A percentile compares a stretch with the other conserved stretches of the same genome.
Evolutionary conservation across 2,888 invertebrate species (phyloP).

Genomic region (Neocrepidodera transversa): DNA sequence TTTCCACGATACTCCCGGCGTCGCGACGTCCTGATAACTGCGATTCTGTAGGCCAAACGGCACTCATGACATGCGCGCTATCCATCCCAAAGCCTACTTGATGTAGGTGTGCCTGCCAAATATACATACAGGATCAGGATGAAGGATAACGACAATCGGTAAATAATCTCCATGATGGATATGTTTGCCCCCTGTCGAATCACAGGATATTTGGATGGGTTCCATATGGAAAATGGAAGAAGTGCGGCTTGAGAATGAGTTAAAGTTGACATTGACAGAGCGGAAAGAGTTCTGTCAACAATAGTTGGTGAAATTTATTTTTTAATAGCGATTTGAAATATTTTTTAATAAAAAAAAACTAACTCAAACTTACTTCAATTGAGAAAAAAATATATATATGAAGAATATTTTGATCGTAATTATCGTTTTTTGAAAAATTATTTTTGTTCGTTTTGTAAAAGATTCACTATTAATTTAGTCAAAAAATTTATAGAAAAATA

Average conservation of each 20-base stretch:
- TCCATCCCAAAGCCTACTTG: slow-evolving; percentile 28
- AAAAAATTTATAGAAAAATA: too few species aligned
- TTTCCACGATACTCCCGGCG: slow-evolving; percentile 33
- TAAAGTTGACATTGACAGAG: not conserved
- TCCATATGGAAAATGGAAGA: slow-evolving; percentile 10
- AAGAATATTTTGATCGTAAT: too few species aligned
- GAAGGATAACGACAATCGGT: slow-evolving; percentile 33
- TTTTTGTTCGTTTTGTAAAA: too few species aligned
- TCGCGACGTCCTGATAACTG: slow-evolving; percentile 47
- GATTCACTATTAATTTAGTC: too few species aligned
- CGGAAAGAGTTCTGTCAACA: not conserved
- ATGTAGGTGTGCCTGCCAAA: slow-evolving; percentile 37
- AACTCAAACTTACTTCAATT: too few species aligned
- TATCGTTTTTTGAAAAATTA: too few species aligned
- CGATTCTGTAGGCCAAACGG: slow-evolving; percentile 41
- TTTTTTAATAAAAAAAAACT: too few species aligned
- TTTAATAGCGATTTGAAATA: too few species aligned
- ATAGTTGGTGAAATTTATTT: not conserved
- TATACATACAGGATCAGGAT: slow-evolving; percentile 30
- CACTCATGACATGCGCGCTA: slow-evolving; percentile 45
- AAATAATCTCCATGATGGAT: slow-evolving; percentile 34
- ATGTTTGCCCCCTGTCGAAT: slow-evolving; percentile 21
- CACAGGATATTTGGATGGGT: slow-evolving; percentile 2
- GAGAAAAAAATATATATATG: too few species aligned
- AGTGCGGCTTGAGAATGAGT: not conserved